Percentiles rank a stretch among this genome's conserved stretches.
These are phyloP conservation scores for Sapajus apella DNA, from an alignment of 2,113 vertebrate species.

Conservation along the genomic window DNA sequence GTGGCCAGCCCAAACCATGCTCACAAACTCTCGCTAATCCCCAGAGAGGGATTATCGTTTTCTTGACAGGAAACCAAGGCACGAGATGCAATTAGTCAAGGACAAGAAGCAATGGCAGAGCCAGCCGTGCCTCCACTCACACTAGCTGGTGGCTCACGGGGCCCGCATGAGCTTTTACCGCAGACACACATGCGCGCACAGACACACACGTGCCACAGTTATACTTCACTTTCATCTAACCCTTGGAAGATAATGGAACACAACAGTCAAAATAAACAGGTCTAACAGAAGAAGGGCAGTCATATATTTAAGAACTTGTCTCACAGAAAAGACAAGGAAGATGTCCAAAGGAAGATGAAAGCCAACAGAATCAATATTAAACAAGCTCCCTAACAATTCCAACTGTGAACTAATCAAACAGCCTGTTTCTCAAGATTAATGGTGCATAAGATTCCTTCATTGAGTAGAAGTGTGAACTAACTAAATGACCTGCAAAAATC, in stretches of 20 bases:
- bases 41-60: not conserved
- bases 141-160: too few species aligned
- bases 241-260: not conserved
- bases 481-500: not conserved
- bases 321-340: not conserved
- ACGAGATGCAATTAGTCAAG: not conserved
- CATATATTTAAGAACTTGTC: not conserved
- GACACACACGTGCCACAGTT: not conserved
- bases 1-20: not conserved
- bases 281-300: not conserved
- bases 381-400: not conserved
- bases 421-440: not conserved
- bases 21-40: not conserved
- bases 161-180: not conserved
- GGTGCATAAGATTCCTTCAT: not conserved
- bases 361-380: not conserved
- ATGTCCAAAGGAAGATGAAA: not conserved
- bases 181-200: fast-evolving
- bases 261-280: not conserved
- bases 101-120: not conserved
- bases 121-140: too few species aligned
- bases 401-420: not conserved
- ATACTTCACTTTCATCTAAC: not conserved
- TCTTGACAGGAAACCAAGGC: not conserved
- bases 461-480: not conserved